Conservation (phyloP, 2,113 vertebrate genomes). For the Vombatus ursinus region DNA sequence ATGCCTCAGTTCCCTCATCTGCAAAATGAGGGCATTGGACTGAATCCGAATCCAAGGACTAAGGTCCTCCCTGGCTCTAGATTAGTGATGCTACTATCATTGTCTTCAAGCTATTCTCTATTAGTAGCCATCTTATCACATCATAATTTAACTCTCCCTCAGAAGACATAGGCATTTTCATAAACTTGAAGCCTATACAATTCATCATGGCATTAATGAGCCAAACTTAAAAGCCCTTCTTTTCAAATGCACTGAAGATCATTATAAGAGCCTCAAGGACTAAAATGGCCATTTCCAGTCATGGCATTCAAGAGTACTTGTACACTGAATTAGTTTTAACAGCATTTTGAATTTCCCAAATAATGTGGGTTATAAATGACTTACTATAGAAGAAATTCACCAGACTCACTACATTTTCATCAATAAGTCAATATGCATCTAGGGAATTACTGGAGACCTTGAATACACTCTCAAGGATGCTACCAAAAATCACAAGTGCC, state of each 20-base stretch:
- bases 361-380: slow-evolving; percentile 37
- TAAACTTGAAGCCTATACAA: slow-evolving; percentile 35
- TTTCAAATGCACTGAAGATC: slow-evolving; percentile 59
- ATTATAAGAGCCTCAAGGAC: slow-evolving; percentile 32
- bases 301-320: slow-evolving; percentile 63
- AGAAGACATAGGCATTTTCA: background rate
- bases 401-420: slow-evolving; percentile 39
- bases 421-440: slow-evolving; percentile 27
- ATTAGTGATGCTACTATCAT: background rate
- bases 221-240: slow-evolving; percentile 45
- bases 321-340: slow-evolving; percentile 46
- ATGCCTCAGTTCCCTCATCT: background rate
- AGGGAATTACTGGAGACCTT: background rate
- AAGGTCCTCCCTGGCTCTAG: background rate
- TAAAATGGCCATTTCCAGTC: slow-evolving; percentile 56
- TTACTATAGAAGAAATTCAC: slow-evolving; percentile 43
- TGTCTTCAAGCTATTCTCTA: slow-evolving; percentile 21
- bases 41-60: background rate
- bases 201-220: slow-evolving; percentile 31
- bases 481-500: background rate
- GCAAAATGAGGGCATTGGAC: background rate
- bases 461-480: slow-evolving; percentile 4
- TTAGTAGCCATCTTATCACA: background rate
- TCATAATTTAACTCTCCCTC: slow-evolving; percentile 23
- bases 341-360: slow-evolving; percentile 48